These are phyloP conservation scores for Nemotelus pantherinus DNA, from an alignment of 2,888 invertebrate genomes.

Conservation along the genomic window DNA sequence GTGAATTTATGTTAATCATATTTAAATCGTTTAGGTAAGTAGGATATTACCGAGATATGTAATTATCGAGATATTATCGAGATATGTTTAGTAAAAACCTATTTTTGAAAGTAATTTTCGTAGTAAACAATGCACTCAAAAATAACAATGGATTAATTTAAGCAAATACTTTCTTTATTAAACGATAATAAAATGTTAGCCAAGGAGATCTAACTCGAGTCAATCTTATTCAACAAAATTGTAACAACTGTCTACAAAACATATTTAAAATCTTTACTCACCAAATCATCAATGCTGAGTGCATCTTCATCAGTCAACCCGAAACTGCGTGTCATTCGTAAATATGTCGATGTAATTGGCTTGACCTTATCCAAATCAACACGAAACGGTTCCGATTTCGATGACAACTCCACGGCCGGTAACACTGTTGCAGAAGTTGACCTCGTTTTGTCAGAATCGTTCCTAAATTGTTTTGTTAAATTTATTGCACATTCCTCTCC, in stretches of 20 bases:
- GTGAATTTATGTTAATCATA: too few relatives aligned
- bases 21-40: too few relatives aligned
- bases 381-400: conserved; percentile 18
- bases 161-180: too few relatives aligned
- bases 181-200: too few relatives aligned
- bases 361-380: conserved; percentile 69
- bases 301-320: conserved; percentile 72
- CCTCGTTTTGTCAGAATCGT: conserved; percentile 62
- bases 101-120: too few relatives aligned
- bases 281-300: conserved; percentile 70
- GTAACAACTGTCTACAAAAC: conserved; percentile 54
- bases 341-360: conserved; percentile 89
- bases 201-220: too few relatives aligned
- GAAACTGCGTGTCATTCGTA: conserved; percentile 83
- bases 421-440: conserved; percentile 70
- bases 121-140: too few relatives aligned
- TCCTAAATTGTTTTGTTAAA: conserved; percentile 46
- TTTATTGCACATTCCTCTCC: conserved; percentile 48
- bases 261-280: conserved; percentile 67
- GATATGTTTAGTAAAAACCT: too few relatives aligned
- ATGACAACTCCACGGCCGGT: neutral
- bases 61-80: too few relatives aligned
- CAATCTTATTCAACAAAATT: too few relatives aligned
- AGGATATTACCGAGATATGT: too few relatives aligned
- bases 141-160: too few relatives aligned